Evolutionary conservation across 2,888 invertebrate species (phyloP).

Genomic region (Limnephilus rhombicus): DNA sequence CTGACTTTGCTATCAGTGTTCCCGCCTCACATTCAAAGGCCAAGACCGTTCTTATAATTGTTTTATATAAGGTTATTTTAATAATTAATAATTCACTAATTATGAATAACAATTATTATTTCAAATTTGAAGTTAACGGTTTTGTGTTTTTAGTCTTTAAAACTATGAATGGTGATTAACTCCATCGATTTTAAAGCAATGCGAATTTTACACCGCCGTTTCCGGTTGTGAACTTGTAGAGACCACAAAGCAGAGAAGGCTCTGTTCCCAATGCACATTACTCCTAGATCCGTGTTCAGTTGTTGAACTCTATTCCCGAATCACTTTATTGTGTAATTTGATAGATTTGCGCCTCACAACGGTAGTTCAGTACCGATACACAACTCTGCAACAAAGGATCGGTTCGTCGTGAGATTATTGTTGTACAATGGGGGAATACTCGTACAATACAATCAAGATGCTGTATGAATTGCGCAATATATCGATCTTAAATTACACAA

Average conservation of each 20-base stretch:
- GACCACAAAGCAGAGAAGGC: not conserved
- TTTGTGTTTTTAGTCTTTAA: not conserved
- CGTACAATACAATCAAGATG: constrained; percentile 3
- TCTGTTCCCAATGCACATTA: not conserved
- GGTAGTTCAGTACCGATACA: constrained; percentile 22
- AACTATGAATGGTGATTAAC: not conserved
- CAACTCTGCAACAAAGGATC: constrained; percentile 24
- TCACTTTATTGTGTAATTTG: constrained; percentile 44
- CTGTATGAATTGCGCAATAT: not conserved
- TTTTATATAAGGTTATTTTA: no score
- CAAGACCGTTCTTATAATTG: no score
- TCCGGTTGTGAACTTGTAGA: not conserved
- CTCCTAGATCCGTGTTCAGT: constrained; percentile 31
- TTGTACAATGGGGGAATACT: not conserved
- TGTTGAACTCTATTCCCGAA: constrained; percentile 39
- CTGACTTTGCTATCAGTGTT: no score
- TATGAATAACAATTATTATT: no score
- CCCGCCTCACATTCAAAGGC: no score
- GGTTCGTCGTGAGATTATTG: not conserved
- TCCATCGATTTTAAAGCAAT: not conserved
- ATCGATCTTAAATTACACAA: constrained; percentile 14
- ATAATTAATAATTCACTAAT: no score
- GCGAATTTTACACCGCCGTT: not conserved
- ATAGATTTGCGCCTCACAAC: constrained; percentile 34
- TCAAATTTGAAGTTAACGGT: no score